Evolutionary conservation across 2,797 vertebrate species (phyloP).

Genomic region (Acanthopagrus latus): DNA sequence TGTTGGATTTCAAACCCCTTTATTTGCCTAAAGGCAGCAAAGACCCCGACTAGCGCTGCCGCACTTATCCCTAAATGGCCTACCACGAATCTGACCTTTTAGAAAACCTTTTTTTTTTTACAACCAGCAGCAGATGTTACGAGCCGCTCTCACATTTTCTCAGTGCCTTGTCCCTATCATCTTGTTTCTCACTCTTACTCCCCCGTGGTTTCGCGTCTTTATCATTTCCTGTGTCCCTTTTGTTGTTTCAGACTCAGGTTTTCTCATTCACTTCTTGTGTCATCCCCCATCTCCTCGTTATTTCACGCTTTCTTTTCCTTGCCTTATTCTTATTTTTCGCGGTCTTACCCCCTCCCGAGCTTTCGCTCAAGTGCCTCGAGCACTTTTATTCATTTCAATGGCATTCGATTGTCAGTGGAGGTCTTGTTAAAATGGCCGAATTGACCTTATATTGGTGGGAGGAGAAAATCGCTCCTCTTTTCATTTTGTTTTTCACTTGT

Average conservation of each 20-base stretch:
- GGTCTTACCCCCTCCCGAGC: not conserved
- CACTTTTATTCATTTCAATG: constrained; percentile 25
- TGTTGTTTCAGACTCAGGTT: constrained; percentile 1
- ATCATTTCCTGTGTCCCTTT: constrained; percentile 1
- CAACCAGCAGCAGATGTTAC: constrained; percentile 44
- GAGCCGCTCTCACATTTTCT: constrained; percentile 7
- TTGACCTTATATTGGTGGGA: constrained; percentile 41
- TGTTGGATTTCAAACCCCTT: constrained; percentile 39
- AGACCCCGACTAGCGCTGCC: constrained; percentile 12
- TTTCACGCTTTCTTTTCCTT: not conserved
- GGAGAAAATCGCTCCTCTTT: constrained; percentile 32
- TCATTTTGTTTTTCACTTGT: constrained; percentile 9
- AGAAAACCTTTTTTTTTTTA: constrained; percentile 48
- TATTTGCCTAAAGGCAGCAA: constrained; percentile 29
- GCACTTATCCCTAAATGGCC: constrained; percentile 45
- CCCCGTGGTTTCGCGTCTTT: constrained; percentile 16
- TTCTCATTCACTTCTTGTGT: not conserved
- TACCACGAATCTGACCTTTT: constrained; percentile 60
- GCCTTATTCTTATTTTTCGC: not conserved
- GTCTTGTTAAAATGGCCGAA: constrained; percentile 26
- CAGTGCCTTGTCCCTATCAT: constrained; percentile 5
- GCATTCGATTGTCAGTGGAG: constrained; percentile 29
- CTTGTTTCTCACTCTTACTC: constrained; percentile 24
- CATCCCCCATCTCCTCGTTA: not conserved
- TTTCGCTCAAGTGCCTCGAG: constrained; percentile 12